These are phyloP conservation scores for Epirrita christyi DNA, from an alignment of 2,888 invertebrate genomes.

Conservation along the genomic window DNA sequence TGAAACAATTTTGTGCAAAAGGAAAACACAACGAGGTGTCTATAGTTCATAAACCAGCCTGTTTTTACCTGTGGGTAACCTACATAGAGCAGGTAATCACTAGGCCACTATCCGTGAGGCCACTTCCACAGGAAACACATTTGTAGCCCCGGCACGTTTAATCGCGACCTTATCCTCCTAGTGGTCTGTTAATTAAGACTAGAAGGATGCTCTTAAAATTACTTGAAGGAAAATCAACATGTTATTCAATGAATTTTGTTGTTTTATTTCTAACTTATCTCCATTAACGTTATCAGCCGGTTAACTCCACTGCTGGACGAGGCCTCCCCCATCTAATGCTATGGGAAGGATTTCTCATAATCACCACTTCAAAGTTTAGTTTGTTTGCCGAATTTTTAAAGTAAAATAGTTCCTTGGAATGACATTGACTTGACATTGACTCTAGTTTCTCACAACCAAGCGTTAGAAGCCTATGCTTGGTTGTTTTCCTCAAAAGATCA, in stretches of 20 bases:
- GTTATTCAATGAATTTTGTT: neutral
- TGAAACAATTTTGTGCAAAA: neutral
- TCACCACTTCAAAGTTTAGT: too few species aligned
- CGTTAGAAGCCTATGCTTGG: too few species aligned
- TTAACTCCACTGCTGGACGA: too few species aligned
- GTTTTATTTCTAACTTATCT: too few species aligned
- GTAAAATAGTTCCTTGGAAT: too few species aligned
- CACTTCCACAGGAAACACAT: conserved; percentile 25
- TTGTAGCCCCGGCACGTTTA: conserved; percentile 22
- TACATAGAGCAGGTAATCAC: conserved; percentile 12
- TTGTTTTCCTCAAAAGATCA: too few species aligned
- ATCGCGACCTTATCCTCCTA: conserved; percentile 24
- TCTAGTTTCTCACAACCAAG: too few species aligned
- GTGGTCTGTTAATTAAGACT: conserved; percentile 14
- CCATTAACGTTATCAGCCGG: too few species aligned
- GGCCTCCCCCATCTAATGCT: too few species aligned
- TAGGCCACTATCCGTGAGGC: conserved; percentile 10
- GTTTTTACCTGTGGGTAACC: conserved; percentile 10
- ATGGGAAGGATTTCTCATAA: too few species aligned
- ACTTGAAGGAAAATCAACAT: neutral
- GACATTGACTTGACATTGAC: too few species aligned
- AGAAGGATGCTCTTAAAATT: conserved; percentile 9
- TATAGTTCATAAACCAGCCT: neutral
- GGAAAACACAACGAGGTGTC: neutral
- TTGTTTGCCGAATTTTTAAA: too few species aligned